phyloP scores from a whole-genome alignment of 2,797 vertebrate species.

The Cephalopachus bancanus region DNA sequence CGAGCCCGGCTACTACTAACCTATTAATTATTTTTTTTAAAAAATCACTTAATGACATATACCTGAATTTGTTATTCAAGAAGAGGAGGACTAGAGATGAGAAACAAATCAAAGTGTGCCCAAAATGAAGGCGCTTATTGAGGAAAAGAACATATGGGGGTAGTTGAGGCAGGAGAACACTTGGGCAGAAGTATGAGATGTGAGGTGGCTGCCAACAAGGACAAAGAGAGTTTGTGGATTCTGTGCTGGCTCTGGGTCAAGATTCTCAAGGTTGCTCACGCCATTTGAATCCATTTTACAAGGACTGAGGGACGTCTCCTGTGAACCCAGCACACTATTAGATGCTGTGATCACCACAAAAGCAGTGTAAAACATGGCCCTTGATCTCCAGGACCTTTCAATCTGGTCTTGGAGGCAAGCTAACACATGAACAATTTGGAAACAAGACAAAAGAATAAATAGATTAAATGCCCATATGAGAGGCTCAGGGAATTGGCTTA shows the following conservation, averaged over 20 bases:
- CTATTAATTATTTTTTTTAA: background rate
- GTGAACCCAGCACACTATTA: background rate
- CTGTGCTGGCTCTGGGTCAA: slow-evolving; percentile 26
- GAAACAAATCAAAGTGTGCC: background rate
- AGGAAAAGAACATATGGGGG: background rate
- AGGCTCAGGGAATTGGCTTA: slow-evolving; percentile 19
- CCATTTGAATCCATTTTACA: slow-evolving; percentile 41
- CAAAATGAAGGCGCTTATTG: background rate
- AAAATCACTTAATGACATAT: background rate
- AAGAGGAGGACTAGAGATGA: background rate
- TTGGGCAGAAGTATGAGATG: background rate
- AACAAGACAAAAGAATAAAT: slow-evolving; percentile 69
- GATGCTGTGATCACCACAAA: slow-evolving; percentile 44
- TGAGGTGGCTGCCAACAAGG: background rate
- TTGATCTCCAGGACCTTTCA: slow-evolving; percentile 58
- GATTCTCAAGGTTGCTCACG: slow-evolving; percentile 29
- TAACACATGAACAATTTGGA: slow-evolving; percentile 52
- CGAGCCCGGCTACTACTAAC: too few species aligned
- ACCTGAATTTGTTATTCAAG: slow-evolving; percentile 20
- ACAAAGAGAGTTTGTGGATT: slow-evolving; percentile 2
- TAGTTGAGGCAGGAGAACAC: background rate
- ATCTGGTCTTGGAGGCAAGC: slow-evolving; percentile 12
- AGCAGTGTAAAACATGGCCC: slow-evolving; percentile 59
- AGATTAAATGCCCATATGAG: slow-evolving; percentile 36
- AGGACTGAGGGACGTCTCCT: slow-evolving; percentile 26